Conservation (phyloP, 1,140 invertebrate genomes). For the Nasonia vitripennis region DNA sequence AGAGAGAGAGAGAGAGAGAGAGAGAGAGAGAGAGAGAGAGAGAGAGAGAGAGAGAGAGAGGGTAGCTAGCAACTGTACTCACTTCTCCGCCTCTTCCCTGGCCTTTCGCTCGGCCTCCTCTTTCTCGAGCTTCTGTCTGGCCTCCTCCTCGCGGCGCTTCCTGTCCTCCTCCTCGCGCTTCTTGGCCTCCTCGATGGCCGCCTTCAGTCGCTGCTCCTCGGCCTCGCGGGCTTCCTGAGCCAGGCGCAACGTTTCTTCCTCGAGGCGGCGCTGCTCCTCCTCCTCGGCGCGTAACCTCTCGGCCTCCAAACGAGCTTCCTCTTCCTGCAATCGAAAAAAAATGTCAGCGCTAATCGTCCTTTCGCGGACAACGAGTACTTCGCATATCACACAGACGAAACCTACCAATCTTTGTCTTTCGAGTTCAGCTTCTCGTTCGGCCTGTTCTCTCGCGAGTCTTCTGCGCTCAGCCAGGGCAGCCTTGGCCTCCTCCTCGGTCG, state of each 20-base stretch:
- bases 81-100: slow-evolving; percentile 85
- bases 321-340: slow-evolving; percentile 72
- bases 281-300: slow-evolving; percentile 87
- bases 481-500: slow-evolving; percentile 92
- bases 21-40: neutral
- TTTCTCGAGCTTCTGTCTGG: slow-evolving; percentile 82
- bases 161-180: slow-evolving; percentile 81
- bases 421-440: slow-evolving; percentile 88
- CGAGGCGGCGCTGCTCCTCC: slow-evolving; percentile 85
- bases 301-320: slow-evolving; percentile 83
- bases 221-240: slow-evolving; percentile 82
- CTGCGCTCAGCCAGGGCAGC: slow-evolving; percentile 90
- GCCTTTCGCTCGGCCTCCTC: slow-evolving; percentile 86
- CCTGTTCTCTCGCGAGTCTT: slow-evolving; percentile 88
- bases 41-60: neutral
- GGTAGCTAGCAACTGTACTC: slow-evolving; percentile 30
- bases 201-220: slow-evolving; percentile 84
- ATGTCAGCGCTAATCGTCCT: too few species aligned
- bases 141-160: slow-evolving; percentile 80
- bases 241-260: slow-evolving; percentile 84
- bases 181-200: slow-evolving; percentile 81
- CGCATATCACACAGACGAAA: slow-evolving; percentile 14
- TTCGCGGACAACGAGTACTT: neutral
- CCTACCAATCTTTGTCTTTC: slow-evolving; percentile 82
- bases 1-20: neutral